Evolutionary conservation across 2,888 invertebrate genomes (phyloP), one percentile per base, ranked within the genome.

Genomic region (Philaethria dido): DNA sequence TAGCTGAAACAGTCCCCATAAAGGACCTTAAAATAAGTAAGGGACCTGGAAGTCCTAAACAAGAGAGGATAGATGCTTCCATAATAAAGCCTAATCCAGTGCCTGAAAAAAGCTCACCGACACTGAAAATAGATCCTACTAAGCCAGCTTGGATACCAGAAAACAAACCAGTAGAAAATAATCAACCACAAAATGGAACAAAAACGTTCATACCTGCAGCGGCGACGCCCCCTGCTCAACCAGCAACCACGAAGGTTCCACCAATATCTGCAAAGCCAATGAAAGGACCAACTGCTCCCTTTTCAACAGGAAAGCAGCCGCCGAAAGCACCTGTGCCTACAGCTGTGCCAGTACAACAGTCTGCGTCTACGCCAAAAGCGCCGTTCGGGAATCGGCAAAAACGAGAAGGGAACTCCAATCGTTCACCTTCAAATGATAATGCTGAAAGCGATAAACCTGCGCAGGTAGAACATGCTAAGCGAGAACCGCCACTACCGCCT

Each of bases 341-440:
- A 68, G 84, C 86, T 1, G 87, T 92, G 0, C 88, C 92, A 0
- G 89, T 81, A 68, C 93, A 89, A 70, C 93, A 92, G 72, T 86
- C 88, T 2, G 90, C 82, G 0, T 84, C 91, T 0, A 86, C 90
- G 0, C 86, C 92, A 0, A 93, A 92, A 74, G 83, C 92, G 8
- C 92, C 93, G 0, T 92, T 93, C 70, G 88, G 88, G 0, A 90
- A 89, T 74, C 80, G 92, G 66, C 93, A 92, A 71, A 93, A 90
- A 73, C 87, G 90, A 20, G 89, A 92, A 16, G 88, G 87, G 3
- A 78, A 84, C 1, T 69, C 83, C 0, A 88, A 88, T 69, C 84
- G 91, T 25, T 88, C 92, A 0, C 91, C 91, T 1, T 86, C 88
- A 0, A 86, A 76, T 66, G 92, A 90, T 42, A 83, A 75, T 42